Conservation (phyloP, 2,797 vertebrate species). For the Numenius phaeopus region DNA sequence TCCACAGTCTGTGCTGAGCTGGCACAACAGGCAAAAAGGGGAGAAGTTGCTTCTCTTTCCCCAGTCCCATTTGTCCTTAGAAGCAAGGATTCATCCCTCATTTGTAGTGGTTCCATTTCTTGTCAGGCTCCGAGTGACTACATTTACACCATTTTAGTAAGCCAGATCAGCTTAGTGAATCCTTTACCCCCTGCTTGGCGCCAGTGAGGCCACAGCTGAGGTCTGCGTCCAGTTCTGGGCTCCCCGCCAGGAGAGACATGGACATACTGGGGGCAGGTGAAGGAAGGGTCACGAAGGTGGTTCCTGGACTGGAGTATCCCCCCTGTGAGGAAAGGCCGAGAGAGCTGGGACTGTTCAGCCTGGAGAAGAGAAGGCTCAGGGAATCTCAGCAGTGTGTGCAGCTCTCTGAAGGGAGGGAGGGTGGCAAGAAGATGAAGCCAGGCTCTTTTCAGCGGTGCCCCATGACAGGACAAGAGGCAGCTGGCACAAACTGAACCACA, state of each 20-base stretch:
- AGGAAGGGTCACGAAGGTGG: neutral
- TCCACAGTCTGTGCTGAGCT: neutral
- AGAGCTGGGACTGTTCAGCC: neutral
- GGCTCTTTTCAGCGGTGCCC: neutral
- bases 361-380: neutral
- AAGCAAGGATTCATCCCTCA: neutral
- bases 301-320: neutral
- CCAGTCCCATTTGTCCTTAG: neutral
- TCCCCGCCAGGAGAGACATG: neutral
- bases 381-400: neutral
- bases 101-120: neutral
- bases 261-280: neutral
- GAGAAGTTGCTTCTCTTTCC: neutral
- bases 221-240: neutral
- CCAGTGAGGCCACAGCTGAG: neutral
- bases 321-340: neutral
- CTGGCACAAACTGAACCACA: neutral
- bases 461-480: neutral
- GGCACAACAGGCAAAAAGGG: neutral
- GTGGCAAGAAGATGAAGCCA: neutral
- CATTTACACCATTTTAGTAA: neutral
- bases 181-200: accelerated
- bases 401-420: neutral
- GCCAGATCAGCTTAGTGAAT: neutral
- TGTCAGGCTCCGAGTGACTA: accelerated